Percentiles rank a stretch among this genome's conserved stretches.
phyloP scores from a whole-genome alignment of 64 coral and sea anemone species.

The Actinia equina region DNA sequence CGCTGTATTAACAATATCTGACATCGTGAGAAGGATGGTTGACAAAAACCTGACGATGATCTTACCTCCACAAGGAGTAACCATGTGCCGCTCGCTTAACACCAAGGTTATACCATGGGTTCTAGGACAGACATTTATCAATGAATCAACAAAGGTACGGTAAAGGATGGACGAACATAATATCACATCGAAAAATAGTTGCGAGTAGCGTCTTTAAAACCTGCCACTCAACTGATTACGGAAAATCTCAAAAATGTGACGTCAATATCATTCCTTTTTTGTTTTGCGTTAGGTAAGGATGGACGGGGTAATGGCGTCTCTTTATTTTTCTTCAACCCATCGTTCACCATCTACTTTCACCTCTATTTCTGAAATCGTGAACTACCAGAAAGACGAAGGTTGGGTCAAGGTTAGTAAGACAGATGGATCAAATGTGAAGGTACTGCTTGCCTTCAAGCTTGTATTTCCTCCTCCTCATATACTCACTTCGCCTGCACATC shows the following conservation, averaged over 20 bases:
- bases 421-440: too few species aligned
- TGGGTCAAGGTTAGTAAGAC: slow-evolving; percentile 58
- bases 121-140: slow-evolving; percentile 14
- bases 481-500: too few species aligned
- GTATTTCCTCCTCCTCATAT: too few species aligned
- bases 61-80: not conserved
- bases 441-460: too few species aligned
- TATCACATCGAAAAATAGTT: too few species aligned
- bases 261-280: not conserved
- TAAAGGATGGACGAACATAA: too few species aligned
- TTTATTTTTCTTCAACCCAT: not conserved
- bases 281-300: slow-evolving; percentile 17
- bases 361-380: slow-evolving; percentile 24
- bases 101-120: slow-evolving; percentile 10
- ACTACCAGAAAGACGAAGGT: slow-evolving; percentile 51
- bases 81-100: slow-evolving; percentile 26
- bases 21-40: not conserved
- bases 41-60: slow-evolving; percentile 8
- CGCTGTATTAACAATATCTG: slow-evolving; percentile 41
- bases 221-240: too few species aligned
- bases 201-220: too few species aligned
- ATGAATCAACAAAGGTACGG: not conserved
- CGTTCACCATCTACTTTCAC: not conserved
- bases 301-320: slow-evolving; percentile 35
- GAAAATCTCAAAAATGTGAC: too few species aligned